A percentile compares a stretch with the other conserved stretches of the same genome.
These are phyloP conservation scores for Epinephelus cyanopodus DNA, from an alignment of 2,113 vertebrate species.

Conservation along the genomic window DNA sequence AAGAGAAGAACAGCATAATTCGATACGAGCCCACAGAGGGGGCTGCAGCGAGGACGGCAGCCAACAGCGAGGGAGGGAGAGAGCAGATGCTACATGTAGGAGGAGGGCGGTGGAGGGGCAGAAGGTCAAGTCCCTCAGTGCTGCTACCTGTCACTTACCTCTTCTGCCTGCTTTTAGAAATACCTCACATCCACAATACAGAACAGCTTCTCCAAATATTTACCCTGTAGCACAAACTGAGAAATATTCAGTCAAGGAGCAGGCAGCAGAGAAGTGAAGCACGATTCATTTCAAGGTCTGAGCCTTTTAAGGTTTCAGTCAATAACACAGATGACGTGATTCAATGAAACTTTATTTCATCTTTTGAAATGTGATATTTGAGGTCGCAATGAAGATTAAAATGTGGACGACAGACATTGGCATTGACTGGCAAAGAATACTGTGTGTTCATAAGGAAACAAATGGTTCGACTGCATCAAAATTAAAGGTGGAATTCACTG, in stretches of 20 bases:
- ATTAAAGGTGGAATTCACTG: constrained; percentile 4
- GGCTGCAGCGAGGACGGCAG: constrained; percentile 60
- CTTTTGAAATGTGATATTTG: neutral
- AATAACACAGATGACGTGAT: neutral
- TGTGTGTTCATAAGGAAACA: constrained; percentile 8
- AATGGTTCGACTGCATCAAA: constrained; percentile 13
- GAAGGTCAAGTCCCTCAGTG: constrained; percentile 9
- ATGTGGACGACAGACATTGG: constrained; percentile 5
- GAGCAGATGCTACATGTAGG: constrained; percentile 73
- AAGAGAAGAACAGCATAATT: constrained; percentile 84
- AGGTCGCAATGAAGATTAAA: constrained; percentile 10
- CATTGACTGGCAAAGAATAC: constrained; percentile 22
- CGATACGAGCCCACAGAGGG: constrained; percentile 74
- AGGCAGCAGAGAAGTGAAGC: neutral
- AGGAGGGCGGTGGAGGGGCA: constrained; percentile 24
- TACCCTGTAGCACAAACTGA: constrained; percentile 39
- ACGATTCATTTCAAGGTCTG: neutral
- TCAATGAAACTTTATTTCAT: constrained; percentile 19
- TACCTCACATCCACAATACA: constrained; percentile 23
- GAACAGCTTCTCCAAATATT: constrained; percentile 55
- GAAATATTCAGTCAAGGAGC: constrained; percentile 9
- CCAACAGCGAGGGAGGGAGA: constrained; percentile 65
- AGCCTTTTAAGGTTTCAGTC: neutral
- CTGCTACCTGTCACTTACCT: constrained; percentile 62
- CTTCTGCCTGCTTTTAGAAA: constrained; percentile 30